Percentiles rank a stretch among this genome's conserved stretches.
Conservation (phyloP, 2,888 invertebrate species). For the Bembecia ichneumoniformis region DNA sequence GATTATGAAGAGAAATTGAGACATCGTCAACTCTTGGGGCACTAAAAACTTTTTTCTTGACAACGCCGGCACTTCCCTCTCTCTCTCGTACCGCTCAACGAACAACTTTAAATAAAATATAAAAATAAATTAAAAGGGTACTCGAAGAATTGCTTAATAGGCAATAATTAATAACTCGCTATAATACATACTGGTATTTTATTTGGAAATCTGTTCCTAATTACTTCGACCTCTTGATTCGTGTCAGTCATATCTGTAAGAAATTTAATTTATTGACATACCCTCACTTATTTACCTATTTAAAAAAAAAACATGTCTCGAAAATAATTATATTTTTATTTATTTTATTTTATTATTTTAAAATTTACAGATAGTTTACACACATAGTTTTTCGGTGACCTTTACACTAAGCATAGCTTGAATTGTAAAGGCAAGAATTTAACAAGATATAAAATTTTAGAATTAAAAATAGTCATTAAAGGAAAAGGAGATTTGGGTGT, state of each 20-base stretch:
- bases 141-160: neutral
- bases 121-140: neutral
- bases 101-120: slow-evolving; percentile 74
- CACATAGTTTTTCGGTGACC: too few species aligned
- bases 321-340: too few species aligned
- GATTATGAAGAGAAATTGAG: slow-evolving; percentile 87
- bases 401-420: too few species aligned
- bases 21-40: slow-evolving; percentile 90
- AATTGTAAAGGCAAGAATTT: too few species aligned
- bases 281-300: neutral
- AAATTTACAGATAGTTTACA: too few species aligned
- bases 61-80: slow-evolving; percentile 80
- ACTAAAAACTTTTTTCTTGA: slow-evolving; percentile 89
- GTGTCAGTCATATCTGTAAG: slow-evolving; percentile 29
- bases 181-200: slow-evolving; percentile 80
- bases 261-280: neutral
- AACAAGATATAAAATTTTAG: too few species aligned
- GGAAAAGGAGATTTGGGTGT: too few species aligned
- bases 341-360: too few species aligned
- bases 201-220: slow-evolving; percentile 81
- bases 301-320: too few species aligned
- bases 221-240: slow-evolving; percentile 78
- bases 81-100: slow-evolving; percentile 83
- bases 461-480: too few species aligned
- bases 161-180: neutral